A percentile compares a stretch with the other conserved stretches of the same genome.
phyloP scores from a whole-genome alignment of 2,888 invertebrate genomes.

The Masnerella sp. region DNA sequence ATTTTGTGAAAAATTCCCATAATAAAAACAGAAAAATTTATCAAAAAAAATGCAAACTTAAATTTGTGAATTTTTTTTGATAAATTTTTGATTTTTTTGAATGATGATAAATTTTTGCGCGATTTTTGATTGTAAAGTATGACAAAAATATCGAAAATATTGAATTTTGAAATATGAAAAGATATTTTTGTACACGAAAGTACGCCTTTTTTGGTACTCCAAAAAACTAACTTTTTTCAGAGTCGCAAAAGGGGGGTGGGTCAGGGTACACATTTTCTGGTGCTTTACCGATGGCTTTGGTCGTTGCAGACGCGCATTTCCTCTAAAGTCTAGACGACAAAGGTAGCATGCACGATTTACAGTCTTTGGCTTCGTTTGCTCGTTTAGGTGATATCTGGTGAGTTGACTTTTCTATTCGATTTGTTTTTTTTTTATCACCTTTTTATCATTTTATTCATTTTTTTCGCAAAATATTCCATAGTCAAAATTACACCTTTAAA shows the following conservation, averaged over 20 bases:
- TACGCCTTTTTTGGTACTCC: slow-evolving; percentile 42
- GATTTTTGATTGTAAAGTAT: not conserved
- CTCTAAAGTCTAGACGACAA: slow-evolving; percentile 42
- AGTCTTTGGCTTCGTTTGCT: slow-evolving; percentile 49
- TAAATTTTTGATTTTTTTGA: too few relatives aligned
- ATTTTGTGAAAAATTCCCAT: too few relatives aligned
- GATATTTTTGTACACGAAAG: slow-evolving; percentile 37
- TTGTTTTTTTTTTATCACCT: slow-evolving; percentile 18
- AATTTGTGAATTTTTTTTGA: too few relatives aligned
- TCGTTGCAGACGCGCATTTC: slow-evolving; percentile 46
- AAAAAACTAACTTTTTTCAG: slow-evolving; percentile 53
- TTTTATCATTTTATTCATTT: slow-evolving; percentile 21
- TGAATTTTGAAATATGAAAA: not conserved
- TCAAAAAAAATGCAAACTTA: too few relatives aligned
- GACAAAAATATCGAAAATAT: slow-evolving; percentile 34
- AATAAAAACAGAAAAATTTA: too few relatives aligned
- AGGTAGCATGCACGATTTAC: slow-evolving; percentile 45
- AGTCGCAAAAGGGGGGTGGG: slow-evolving; percentile 54
- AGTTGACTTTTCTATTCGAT: slow-evolving; percentile 40
- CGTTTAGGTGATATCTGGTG: slow-evolving; percentile 45
- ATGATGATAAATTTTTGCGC: too few relatives aligned
- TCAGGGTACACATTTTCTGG: slow-evolving; percentile 46
- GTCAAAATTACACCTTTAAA: too few relatives aligned
- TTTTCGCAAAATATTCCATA: too few relatives aligned
- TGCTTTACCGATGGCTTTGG: slow-evolving; percentile 49